Conservation (phyloP, 2,888 invertebrate species). For the Isoperla grammatica region DNA sequence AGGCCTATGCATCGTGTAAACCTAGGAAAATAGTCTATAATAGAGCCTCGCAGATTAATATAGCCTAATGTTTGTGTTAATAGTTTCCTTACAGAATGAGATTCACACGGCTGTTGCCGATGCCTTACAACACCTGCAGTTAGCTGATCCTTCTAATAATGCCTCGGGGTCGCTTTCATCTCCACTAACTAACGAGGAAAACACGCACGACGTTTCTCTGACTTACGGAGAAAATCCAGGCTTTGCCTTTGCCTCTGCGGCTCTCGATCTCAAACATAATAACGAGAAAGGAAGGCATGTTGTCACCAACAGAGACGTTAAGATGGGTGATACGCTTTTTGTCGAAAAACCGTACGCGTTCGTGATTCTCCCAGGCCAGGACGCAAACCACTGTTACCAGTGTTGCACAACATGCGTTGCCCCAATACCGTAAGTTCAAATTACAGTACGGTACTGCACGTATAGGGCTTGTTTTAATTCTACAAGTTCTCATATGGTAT, state of each 20-base stretch:
- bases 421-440: constrained; percentile 57
- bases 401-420: constrained; percentile 59
- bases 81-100: neutral
- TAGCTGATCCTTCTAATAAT: neutral
- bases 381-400: constrained; percentile 59
- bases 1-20: too few relatives aligned
- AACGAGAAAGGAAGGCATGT: constrained; percentile 57
- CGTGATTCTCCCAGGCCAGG: constrained; percentile 56
- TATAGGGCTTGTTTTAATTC: neutral
- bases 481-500: neutral
- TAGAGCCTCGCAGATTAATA: too few relatives aligned
- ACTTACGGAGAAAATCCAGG: constrained; percentile 47
- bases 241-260: constrained; percentile 52
- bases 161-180: neutral
- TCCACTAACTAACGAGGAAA: too few relatives aligned
- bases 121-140: neutral
- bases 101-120: neutral
- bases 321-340: constrained; percentile 67
- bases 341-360: constrained; percentile 76
- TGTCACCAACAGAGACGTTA: constrained; percentile 52
- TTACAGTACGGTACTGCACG: neutral
- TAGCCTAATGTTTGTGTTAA: neutral
- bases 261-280: constrained; percentile 28
- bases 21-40: too few relatives aligned
- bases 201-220: neutral